Evolutionary conservation across 2,888 invertebrate species (phyloP).

Genomic region (Andrena camellia): DNA sequence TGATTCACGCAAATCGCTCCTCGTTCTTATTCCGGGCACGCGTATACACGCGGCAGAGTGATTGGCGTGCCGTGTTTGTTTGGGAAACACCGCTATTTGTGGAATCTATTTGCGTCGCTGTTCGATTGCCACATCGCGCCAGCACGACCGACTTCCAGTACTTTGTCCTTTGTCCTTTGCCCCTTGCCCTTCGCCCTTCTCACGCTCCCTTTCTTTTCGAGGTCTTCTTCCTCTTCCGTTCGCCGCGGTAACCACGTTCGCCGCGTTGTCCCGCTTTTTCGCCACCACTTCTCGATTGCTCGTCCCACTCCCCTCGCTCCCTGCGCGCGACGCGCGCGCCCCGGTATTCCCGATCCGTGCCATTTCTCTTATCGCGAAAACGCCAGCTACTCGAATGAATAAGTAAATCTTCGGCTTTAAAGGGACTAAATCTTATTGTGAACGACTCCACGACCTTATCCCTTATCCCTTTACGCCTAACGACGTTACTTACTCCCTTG

Average conservation of each 20-base stretch:
- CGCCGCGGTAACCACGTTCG: not conserved
- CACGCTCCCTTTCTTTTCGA: not conserved
- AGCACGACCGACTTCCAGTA: slow-evolving; percentile 10
- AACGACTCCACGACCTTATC: not conserved
- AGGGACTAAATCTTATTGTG: not conserved
- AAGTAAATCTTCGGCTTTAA: not conserved
- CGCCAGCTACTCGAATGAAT: not conserved
- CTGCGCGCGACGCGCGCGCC: no score
- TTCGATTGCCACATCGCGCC: slow-evolving; percentile 68
- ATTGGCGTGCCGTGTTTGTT: slow-evolving; percentile 76
- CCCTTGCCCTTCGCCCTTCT: not conserved
- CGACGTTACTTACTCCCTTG: not conserved
- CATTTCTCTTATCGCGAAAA: not conserved
- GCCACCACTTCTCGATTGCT: not conserved
- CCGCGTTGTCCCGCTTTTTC: not conserved
- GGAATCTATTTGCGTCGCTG: slow-evolving; percentile 76
- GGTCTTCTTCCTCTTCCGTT: not conserved
- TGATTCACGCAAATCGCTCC: slow-evolving; percentile 76
- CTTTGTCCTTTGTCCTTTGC: slow-evolving; percentile 26
- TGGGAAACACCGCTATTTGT: slow-evolving; percentile 75
- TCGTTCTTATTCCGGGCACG: slow-evolving; percentile 78
- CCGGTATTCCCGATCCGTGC: not conserved
- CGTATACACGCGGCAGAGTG: slow-evolving; percentile 71
- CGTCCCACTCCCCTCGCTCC: not conserved
- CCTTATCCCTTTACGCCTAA: not conserved